Base-by-base conservation (phyloP, 2,888 invertebrate genomes). In the Pheosia gnoma region DNA sequence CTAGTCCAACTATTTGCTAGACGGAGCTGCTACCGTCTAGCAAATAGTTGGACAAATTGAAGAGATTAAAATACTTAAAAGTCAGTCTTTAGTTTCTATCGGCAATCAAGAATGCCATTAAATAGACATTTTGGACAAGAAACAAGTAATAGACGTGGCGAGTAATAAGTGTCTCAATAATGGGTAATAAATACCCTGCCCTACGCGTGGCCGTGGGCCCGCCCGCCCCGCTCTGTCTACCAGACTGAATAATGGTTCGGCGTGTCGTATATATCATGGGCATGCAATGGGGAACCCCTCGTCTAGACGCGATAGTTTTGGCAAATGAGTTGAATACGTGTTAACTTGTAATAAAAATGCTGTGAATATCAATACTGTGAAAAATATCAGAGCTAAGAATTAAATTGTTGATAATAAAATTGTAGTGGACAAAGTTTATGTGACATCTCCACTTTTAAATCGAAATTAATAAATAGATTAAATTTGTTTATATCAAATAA, bases 221-320 rank as follows among this genome's bases (percentile, higher is more conserved):
- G 56, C 53, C 65, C 25, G 59, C 57, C 58, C 41, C 52, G 25
- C 8, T 43, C 10, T 37, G 54, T 60, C 47, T 59, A 7, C 39
- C 58, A 59, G 59, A 63, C 49, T 59, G 61, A 61, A 57, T 65
- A 68, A 67, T 59, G 59, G 60, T 58, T 47, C 11, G 43, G 51
- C 54, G 54, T 25, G 54, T 52, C 57, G 25, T 6, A 59, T 61
- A 13, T 63, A 38, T 43, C n/a, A 43, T 25, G 37, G 38, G 38
- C 39, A 5, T 38, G 49, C n/a, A 57, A 47, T 51, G 59, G 72
- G 67, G 65, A 69, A 71, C 61, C 63, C 65, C 70, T 61, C 53
- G 58, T 65, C 60, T 63, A 67, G 70, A 68, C 55, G 9, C 55
- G 55, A 39, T 55, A 55, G 39, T 55, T 55, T 39, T 55, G 39